Evolutionary conservation across 2,113 vertebrate genomes (phyloP), one percentile per base, ranked within the genome.

Genomic region (Gopherus evgoodei): DNA sequence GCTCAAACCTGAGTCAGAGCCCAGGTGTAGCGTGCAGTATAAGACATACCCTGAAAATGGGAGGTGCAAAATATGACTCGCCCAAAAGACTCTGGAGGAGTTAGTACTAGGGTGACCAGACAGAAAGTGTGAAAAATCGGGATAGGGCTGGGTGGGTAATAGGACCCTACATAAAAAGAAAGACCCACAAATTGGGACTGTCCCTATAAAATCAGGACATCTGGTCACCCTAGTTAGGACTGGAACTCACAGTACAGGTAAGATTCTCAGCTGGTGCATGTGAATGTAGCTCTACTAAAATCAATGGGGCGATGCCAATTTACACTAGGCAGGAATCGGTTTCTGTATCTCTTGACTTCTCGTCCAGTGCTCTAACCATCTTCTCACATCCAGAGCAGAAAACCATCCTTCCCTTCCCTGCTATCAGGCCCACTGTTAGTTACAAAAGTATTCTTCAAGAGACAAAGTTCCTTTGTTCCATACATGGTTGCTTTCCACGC

Each of bases 311-410:
- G 76, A 24, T 5, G 11, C 3, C 29, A 38, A 4, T 35, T 88
- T 13, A 62, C n/a, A 5, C 0, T 4, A 84, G 44, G 52, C 25
- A 72, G 38, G 11, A 44, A 2, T 69, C 56, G 75, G 21, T 19
- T 86, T 29, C 72, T 50, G 22, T 82, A 5, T 31, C 84, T 82
- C 38, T 47, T 79, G 57, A 84, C 9, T 79, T 75, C 2, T 2
- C 11, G 1, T 38, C 59, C 76, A 4, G 2, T 8, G 21, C 24
- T 75, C 50, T 69, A 47, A 56, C 12, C 42, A 2, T 0, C 1
- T 35, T 81, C 82, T 42, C 49, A 76, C 42, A 59, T 44, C n/a
- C 2, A 0, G 24, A 22, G 31, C 81, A 27, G 56, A 89, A 87
- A 83, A 84, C 5, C 4, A 86, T 57, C 59, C 62, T 35, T 79